Evolutionary conservation across 2,113 vertebrate genomes (phyloP).

Genomic region (Polyodon spathula): DNA sequence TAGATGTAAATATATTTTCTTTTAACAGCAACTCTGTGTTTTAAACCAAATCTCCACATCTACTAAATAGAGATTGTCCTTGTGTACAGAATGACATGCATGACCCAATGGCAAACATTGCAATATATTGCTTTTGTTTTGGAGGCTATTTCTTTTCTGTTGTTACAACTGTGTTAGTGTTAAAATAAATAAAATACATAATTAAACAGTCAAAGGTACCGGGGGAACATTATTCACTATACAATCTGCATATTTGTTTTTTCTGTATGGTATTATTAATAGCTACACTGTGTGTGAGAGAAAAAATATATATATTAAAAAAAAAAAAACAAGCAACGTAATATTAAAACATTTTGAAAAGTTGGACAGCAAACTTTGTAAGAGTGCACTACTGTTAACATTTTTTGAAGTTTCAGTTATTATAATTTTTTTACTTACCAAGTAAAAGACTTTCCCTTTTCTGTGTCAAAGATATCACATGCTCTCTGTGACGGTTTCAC

Average conservation of each 20-base stretch:
- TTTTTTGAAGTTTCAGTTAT: too few species aligned
- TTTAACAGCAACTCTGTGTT: not conserved
- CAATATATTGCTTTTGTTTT: slow-evolving; percentile 45
- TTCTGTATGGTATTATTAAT: too few species aligned
- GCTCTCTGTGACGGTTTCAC: too few species aligned
- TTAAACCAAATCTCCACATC: not conserved
- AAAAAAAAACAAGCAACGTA: too few species aligned
- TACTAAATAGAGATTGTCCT: slow-evolving; percentile 1
- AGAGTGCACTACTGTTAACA: too few species aligned
- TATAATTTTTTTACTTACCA: too few species aligned
- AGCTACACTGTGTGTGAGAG: too few species aligned
- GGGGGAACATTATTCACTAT: not conserved
- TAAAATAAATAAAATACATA: not conserved
- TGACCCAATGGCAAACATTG: slow-evolving; percentile 39
- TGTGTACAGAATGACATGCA: slow-evolving; percentile 25
- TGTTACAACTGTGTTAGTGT: slow-evolving; percentile 7
- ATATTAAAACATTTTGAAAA: too few species aligned
- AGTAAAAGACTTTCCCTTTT: too few species aligned
- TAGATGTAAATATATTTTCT: slow-evolving; percentile 25
- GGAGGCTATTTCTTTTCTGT: slow-evolving; percentile 28
- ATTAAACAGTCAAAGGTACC: not conserved
- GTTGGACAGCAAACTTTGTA: too few species aligned
- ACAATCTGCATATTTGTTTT: not conserved
- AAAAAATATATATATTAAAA: too few species aligned
- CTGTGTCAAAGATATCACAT: too few species aligned